Conservation (phyloP, 2,888 invertebrate genomes). For the Drosophila nr. perissopoda region DNA sequence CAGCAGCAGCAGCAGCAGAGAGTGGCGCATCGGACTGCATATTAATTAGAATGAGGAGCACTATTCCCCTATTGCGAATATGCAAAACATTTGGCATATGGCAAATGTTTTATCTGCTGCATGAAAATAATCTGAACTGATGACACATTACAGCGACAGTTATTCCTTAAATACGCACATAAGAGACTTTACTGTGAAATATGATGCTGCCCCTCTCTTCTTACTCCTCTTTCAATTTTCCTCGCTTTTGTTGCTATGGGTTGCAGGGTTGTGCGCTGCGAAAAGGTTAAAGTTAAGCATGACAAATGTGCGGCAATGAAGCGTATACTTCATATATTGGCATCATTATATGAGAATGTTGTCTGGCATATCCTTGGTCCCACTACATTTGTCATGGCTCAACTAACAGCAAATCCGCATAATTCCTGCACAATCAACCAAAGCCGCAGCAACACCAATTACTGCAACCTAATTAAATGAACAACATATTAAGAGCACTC, state of each 20-base stretch:
- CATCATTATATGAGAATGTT: constrained; percentile 23
- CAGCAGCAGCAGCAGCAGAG: constrained; percentile 18
- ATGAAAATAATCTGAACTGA: constrained; percentile 53
- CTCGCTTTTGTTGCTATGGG: not conserved
- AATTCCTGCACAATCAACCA: constrained; percentile 33
- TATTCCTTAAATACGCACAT: constrained; percentile 53
- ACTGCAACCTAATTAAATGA: constrained; percentile 15
- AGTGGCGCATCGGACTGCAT: constrained; percentile 58
- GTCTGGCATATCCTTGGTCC: constrained; percentile 35
- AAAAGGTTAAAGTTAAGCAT: constrained; percentile 76
- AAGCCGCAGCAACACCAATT: constrained; percentile 22
- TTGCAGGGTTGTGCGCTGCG: constrained; percentile 15
- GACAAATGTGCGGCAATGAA: constrained; percentile 60
- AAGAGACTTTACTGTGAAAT: constrained; percentile 23
- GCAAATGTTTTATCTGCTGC: constrained; percentile 25
- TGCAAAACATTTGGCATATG: constrained; percentile 65
- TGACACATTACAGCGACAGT: constrained; percentile 11
- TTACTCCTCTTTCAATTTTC: not conserved
- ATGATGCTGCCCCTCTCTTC: constrained; percentile 3
- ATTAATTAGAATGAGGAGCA: constrained; percentile 60
- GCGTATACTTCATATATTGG: constrained; percentile 60
- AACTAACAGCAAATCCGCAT: constrained; percentile 46
- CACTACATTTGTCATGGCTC: constrained; percentile 39
- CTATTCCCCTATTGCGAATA: constrained; percentile 42
- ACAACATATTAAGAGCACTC: not conserved